Percentiles rank a stretch among this genome's conserved stretches.
phyloP scores from a whole-genome alignment of 2,113 vertebrate genomes.

The Caracal caracal region DNA sequence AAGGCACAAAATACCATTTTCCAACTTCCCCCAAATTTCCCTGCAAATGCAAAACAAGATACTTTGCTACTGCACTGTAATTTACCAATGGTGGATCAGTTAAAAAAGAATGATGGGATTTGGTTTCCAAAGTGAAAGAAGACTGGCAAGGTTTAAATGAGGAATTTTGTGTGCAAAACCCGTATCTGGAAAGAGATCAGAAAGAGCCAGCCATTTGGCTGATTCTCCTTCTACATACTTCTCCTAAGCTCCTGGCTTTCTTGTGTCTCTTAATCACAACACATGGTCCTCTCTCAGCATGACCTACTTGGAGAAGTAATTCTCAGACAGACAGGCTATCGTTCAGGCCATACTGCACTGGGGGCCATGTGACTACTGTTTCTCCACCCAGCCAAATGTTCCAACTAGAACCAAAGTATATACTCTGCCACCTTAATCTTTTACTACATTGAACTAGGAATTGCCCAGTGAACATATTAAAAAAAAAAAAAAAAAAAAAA shows the following conservation, averaged over 20 bases:
- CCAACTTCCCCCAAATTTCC: constrained; percentile 13
- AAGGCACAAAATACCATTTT: not conserved
- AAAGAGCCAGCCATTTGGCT: not conserved
- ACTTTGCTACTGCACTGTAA: not conserved
- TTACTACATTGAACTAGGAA: constrained; percentile 28
- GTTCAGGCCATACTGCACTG: not conserved
- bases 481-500: not conserved
- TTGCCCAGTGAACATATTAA: not conserved
- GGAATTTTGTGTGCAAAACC: constrained; percentile 34
- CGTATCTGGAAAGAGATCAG: constrained; percentile 43
- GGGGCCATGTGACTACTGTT: not conserved
- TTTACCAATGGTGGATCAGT: constrained; percentile 3
- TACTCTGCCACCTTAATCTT: not conserved
- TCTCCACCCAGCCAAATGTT: not conserved
- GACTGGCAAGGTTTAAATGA: constrained; percentile 10
- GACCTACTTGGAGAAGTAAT: not conserved
- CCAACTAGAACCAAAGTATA: not conserved
- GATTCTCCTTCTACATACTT: not conserved
- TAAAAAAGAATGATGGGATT: constrained; percentile 21
- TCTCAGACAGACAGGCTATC: not conserved
- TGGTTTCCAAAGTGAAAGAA: constrained; percentile 27
- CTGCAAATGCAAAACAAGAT: constrained; percentile 24
- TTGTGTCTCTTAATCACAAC: constrained; percentile 39
- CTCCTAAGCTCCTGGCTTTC: not conserved
- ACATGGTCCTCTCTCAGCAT: constrained; percentile 7